Conservation (phyloP, 2,888 invertebrate species). For the Hirtodrosophila alboralis region DNA sequence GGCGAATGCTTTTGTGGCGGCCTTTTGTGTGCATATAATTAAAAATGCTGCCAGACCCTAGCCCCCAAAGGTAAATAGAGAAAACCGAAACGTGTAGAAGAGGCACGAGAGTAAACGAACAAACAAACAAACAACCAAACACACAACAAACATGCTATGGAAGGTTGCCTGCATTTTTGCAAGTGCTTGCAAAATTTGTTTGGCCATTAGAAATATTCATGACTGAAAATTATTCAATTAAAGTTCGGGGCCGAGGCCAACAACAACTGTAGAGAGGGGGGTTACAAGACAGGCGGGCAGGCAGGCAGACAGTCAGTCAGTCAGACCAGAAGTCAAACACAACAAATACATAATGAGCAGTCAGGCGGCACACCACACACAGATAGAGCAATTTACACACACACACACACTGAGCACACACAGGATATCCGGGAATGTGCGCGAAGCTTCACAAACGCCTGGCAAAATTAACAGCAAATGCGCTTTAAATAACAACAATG, state of each 20-base stretch:
- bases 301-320: constrained; percentile 13
- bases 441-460: constrained; percentile 71
- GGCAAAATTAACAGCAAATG: constrained; percentile 79
- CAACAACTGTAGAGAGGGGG: constrained; percentile 4
- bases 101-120: constrained; percentile 29
- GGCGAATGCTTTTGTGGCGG: constrained; percentile 77
- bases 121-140: constrained; percentile 28
- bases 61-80: constrained; percentile 61
- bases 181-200: constrained; percentile 75
- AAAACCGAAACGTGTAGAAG: not conserved
- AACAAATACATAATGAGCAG: constrained; percentile 76
- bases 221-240: constrained; percentile 77
- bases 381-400: constrained; percentile 8
- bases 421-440: constrained; percentile 73
- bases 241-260: constrained; percentile 55
- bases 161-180: constrained; percentile 53
- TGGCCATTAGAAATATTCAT: constrained; percentile 80
- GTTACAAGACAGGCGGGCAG: not conserved
- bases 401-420: constrained; percentile 27
- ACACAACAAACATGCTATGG: constrained; percentile 35
- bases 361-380: constrained; percentile 48
- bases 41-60: constrained; percentile 71
- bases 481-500: constrained; percentile 77
- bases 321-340: constrained; percentile 60
- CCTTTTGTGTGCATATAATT: constrained; percentile 76